These are phyloP conservation scores for Ginglymostoma cirratum DNA, from an alignment of 2,113 vertebrate species.

Conservation along the genomic window DNA sequence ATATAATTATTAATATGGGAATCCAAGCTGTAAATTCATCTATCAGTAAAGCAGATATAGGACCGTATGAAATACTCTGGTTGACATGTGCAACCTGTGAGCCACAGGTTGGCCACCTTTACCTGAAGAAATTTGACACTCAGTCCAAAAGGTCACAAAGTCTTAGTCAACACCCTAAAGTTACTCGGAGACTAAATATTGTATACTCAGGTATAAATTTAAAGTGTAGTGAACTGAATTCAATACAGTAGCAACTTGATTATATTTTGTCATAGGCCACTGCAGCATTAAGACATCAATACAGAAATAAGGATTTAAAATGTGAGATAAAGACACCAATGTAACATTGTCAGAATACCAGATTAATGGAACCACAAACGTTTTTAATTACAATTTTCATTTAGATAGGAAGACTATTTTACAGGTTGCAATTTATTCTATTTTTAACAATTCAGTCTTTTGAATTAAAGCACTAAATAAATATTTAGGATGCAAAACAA, in stretches of 20 bases:
- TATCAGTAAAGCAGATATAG: no score
- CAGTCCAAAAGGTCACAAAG: not conserved
- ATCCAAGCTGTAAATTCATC: no score
- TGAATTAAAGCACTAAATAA: not conserved
- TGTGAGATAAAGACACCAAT: not conserved
- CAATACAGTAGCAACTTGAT: not conserved
- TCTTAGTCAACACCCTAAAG: not conserved
- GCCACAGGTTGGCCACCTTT: no score
- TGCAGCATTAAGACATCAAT: not conserved
- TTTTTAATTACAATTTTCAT: not conserved
- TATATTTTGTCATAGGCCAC: not conserved
- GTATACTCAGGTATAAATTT: not conserved
- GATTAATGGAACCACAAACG: not conserved
- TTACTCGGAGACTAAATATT: not conserved
- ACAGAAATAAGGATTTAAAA: not conserved
- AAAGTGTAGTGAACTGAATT: not conserved
- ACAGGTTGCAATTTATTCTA: not conserved
- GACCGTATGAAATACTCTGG: no score
- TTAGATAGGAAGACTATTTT: not conserved
- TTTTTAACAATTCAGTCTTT: not conserved
- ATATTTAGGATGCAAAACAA: not conserved
- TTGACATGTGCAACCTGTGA: no score
- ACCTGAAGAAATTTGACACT: not conserved
- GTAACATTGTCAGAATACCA: not conserved
- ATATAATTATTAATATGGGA: no score